Evolutionary conservation across 2,797 vertebrate genomes (phyloP).

Genomic region (Cirrhinus molitorella): DNA sequence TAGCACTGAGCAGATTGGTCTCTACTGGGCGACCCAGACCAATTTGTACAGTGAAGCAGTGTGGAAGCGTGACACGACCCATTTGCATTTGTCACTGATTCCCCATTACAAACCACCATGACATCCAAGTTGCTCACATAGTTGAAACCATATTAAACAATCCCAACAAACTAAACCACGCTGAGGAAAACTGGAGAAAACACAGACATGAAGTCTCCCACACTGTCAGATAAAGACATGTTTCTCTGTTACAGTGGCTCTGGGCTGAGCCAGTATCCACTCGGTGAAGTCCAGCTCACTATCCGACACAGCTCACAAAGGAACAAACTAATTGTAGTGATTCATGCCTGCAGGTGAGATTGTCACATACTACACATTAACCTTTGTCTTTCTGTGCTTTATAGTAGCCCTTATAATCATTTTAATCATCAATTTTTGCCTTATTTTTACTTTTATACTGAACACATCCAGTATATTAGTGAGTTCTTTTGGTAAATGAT

Average conservation of each 20-base stretch:
- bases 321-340: constrained; percentile 96
- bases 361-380: constrained; percentile 29
- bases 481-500: background rate
- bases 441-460: background rate
- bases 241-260: constrained; percentile 82
- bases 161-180: background rate
- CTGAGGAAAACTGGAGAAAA: background rate
- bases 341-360: constrained; percentile 92
- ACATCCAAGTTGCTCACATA: background rate
- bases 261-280: constrained; percentile 84
- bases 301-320: constrained; percentile 95
- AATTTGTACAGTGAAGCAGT: background rate
- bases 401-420: background rate
- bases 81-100: constrained; percentile 14
- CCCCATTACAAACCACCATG: background rate
- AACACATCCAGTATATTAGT: background rate
- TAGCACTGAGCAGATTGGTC: constrained; percentile 2
- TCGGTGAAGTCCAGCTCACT: constrained; percentile 96
- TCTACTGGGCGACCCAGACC: background rate
- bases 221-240: too few species aligned
- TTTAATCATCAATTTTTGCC: background rate
- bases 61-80: background rate
- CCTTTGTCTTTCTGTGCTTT: background rate
- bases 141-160: background rate
- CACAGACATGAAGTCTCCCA: background rate